These are phyloP conservation scores for Laspeyria flexula DNA, from an alignment of 2,888 invertebrate species.

Conservation along the genomic window DNA sequence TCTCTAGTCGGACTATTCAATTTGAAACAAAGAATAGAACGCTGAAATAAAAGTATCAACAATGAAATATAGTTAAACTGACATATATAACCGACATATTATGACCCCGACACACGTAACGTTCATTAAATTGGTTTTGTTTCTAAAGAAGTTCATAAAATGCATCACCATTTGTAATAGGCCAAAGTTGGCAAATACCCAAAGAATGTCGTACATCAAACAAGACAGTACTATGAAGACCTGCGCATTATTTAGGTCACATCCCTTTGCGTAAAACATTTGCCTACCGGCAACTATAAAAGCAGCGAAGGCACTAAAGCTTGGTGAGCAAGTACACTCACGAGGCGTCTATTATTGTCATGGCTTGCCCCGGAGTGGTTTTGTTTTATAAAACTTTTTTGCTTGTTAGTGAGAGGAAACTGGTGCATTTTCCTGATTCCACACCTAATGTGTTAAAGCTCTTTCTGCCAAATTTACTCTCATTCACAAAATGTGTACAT, in stretches of 20 bases:
- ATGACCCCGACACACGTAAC: too few relatives aligned
- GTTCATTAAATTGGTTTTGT: too few relatives aligned
- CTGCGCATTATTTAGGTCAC: conserved; percentile 28
- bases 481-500: conserved; percentile 15
- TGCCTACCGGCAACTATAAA: conserved; percentile 20
- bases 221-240: conserved; percentile 12
- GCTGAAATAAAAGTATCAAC: too few relatives aligned
- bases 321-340: conserved; percentile 17
- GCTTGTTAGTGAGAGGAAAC: conserved; percentile 30
- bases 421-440: conserved; percentile 47
- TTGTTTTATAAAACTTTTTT: conserved; percentile 48
- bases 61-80: too few relatives aligned
- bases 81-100: too few relatives aligned
- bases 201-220: conserved; percentile 17
- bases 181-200: conserved; percentile 15
- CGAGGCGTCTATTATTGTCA: conserved; percentile 25
- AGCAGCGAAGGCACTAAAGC: conserved; percentile 17
- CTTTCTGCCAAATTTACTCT: conserved; percentile 39
- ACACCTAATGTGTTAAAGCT: conserved; percentile 51
- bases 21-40: too few relatives aligned
- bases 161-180: not conserved
- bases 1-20: too few relatives aligned
- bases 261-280: conserved; percentile 28
- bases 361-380: conserved; percentile 19
- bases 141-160: too few relatives aligned